A percentile compares a stretch with the other conserved stretches of the same genome.
Evolutionary conservation across 1,140 invertebrate species (phyloP).

Genomic region (Drosophila pallidifrons): DNA sequence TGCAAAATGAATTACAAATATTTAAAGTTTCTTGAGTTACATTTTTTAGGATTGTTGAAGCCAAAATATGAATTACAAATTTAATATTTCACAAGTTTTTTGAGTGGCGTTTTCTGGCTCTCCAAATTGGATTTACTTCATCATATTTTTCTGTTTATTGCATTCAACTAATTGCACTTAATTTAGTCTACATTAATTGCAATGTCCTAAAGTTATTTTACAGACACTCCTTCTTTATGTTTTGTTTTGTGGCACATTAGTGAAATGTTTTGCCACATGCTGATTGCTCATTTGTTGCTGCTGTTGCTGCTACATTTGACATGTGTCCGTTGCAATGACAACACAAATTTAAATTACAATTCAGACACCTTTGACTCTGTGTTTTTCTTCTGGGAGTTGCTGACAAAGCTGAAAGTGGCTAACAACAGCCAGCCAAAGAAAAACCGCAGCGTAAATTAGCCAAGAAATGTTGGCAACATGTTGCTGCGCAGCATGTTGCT

Average conservation of each 20-base stretch:
- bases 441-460: conserved; percentile 47
- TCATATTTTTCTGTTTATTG: too few relatives aligned
- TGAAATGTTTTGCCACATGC: conserved; percentile 34
- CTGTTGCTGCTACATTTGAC: conserved; percentile 30
- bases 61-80: too few relatives aligned
- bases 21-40: too few relatives aligned
- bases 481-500: conserved; percentile 58
- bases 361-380: conserved; percentile 44
- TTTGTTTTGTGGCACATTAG: conserved; percentile 1
- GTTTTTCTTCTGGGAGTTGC: background rate
- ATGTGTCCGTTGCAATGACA: conserved; percentile 42
- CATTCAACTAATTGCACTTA: background rate
- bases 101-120: too few relatives aligned
- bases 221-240: background rate
- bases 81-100: too few relatives aligned
- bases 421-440: conserved; percentile 16
- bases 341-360: conserved; percentile 49
- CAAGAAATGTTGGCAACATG: conserved; percentile 55
- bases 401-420: conserved; percentile 28
- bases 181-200: too few relatives aligned
- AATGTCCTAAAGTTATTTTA: conserved; percentile 2
- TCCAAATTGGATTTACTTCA: too few relatives aligned
- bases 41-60: too few relatives aligned
- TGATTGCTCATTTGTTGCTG: conserved; percentile 21
- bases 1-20: too few relatives aligned